Evolutionary conservation across 2,113 vertebrate species (phyloP), one percentile per base, ranked within the genome.

Genomic region (Martes martes): DNA sequence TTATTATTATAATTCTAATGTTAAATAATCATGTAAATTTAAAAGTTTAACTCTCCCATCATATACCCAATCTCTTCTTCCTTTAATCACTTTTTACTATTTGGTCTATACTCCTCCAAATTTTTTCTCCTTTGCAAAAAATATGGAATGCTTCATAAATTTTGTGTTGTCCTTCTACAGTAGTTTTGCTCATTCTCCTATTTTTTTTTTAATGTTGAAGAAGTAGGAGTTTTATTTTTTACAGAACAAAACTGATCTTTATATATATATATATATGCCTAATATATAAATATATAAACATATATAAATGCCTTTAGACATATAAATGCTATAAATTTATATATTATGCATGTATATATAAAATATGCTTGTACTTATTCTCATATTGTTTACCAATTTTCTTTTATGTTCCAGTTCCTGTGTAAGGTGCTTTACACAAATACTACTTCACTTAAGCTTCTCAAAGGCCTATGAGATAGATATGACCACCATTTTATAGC

Each of bases 111-210:
- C 1, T 73, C 26, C 24, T 94, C 18, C 19, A 91, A 11, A 39
- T 69, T 95, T 92, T 73, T 93, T 74, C 39, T 95, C 63, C 88
- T 55, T 95, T 96, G 57, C 33, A 94, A 81, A 96, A 91, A 89
- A 71, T 39, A 82, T 31, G 55, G 33, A 76, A 67, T 95, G 50
- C 18, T 86, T 92, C 50, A 69, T 92, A 97, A 93, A 93, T 86
- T 79, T 80, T 93, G 28, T 74, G 18, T 45, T 16, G 85, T 42
- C 7, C 28, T 88, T 52, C n/a, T 88, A 74, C 2, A 14, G 47
- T 42, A 93, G 39, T 93, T 94, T 69, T 80, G 83, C 26, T 94
- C 47, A 89, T 47, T 73, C 91, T 87, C 69, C 76, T 92, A 28
- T 26, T 26, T 63, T 74, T 74, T 47, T 71, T 92, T 97, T 71